A percentile compares a stretch with the other conserved stretches of the same genome.
Conservation (phyloP, 2,888 invertebrate species). For the Encarsia formosa region DNA sequence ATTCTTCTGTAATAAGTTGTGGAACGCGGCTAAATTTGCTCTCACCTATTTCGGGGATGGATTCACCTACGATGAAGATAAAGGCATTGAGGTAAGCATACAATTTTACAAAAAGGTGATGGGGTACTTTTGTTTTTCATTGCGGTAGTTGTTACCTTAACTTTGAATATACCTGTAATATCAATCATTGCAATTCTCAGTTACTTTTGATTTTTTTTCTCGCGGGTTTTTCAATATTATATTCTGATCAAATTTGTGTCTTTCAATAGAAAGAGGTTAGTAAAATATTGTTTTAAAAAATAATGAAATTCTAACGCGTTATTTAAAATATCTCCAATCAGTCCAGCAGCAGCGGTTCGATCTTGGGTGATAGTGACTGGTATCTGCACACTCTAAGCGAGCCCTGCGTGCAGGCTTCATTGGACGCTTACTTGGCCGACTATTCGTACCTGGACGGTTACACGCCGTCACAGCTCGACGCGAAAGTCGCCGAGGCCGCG, state of each 20-base stretch:
- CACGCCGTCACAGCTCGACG: conserved; percentile 49
- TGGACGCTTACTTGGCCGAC: conserved; percentile 49
- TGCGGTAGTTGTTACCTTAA: no score
- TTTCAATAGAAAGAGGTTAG: no score
- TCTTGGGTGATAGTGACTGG: conserved; percentile 31
- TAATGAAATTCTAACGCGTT: no score
- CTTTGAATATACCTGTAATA: no score
- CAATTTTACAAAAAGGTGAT: no score
- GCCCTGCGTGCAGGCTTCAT: conserved; percentile 42
- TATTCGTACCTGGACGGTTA: conserved; percentile 51
- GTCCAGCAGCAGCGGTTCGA: not conserved
- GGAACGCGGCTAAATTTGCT: conserved; percentile 97
- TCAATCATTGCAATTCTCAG: no score
- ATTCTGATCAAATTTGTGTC: no score
- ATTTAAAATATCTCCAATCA: no score
- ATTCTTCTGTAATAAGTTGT: conserved; percentile 97
- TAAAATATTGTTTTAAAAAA: no score
- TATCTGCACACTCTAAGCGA: conserved; percentile 39
- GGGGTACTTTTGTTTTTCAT: no score
- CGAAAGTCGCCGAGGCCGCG: conserved; percentile 40
- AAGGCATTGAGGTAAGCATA: conserved; percentile 34
- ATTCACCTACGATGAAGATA: conserved; percentile 52
- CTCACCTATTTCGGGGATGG: conserved; percentile 65
- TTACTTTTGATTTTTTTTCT: no score
- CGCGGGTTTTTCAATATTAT: no score